Evolutionary conservation across 1,140 invertebrate genomes (phyloP).

Genomic region (Drosophila ercepeae): DNA sequence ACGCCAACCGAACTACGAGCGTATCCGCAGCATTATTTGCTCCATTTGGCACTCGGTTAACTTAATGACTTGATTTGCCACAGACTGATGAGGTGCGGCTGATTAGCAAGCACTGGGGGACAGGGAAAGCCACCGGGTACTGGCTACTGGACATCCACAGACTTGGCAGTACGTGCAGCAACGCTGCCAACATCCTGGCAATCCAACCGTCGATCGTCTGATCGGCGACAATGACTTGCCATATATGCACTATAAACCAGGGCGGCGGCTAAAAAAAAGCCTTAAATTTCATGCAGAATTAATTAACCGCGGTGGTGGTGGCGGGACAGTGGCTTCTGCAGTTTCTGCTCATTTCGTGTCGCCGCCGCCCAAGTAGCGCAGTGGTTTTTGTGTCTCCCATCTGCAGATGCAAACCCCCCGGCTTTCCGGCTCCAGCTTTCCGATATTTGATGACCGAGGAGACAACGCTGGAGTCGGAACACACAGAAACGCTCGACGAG

Average conservation of each 20-base stretch:
- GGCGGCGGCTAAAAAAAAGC: constrained; percentile 39
- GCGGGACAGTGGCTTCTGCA: constrained; percentile 40
- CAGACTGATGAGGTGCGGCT: constrained; percentile 68
- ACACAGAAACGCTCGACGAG: constrained; percentile 69
- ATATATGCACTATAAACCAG: constrained; percentile 58
- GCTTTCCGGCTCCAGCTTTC: constrained; percentile 28
- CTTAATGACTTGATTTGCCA: constrained; percentile 80
- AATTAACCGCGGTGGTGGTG: constrained; percentile 74
- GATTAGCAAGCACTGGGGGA: constrained; percentile 61
- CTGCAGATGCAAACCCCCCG: not conserved
- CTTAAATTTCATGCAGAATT: constrained; percentile 83
- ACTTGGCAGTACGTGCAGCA: constrained; percentile 60
- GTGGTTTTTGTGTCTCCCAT: constrained; percentile 42
- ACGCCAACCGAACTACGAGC: constrained; percentile 52
- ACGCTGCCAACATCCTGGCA: constrained; percentile 50
- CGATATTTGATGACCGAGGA: constrained; percentile 69
- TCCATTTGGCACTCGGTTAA: constrained; percentile 76
- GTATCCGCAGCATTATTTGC: constrained; percentile 66
- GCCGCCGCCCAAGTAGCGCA: constrained; percentile 68
- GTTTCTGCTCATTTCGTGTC: constrained; percentile 63
- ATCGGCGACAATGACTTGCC: constrained; percentile 77
- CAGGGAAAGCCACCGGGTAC: not conserved
- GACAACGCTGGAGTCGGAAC: constrained; percentile 77
- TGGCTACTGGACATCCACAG: constrained; percentile 3
- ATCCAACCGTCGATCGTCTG: constrained; percentile 21